phyloP scores from a whole-genome alignment of 1,140 invertebrate genomes.

The Chrysomallon squamiferum region DNA sequence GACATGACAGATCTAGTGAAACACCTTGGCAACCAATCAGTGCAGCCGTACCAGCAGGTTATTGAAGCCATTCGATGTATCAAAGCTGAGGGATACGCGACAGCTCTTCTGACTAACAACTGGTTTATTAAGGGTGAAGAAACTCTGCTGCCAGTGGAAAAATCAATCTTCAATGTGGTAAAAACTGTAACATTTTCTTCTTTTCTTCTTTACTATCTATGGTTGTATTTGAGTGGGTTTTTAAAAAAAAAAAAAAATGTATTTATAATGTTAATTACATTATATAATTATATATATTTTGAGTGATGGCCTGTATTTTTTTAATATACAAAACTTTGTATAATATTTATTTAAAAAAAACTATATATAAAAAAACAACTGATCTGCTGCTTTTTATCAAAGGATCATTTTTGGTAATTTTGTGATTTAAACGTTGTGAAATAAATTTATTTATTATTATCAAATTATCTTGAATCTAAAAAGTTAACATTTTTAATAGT shows the following conservation, averaged over 20 bases:
- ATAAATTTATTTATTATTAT: too few relatives aligned
- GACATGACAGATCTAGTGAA: slow-evolving; percentile 40
- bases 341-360: too few relatives aligned
- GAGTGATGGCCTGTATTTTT: not conserved
- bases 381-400: too few relatives aligned
- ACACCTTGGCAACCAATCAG: slow-evolving; percentile 8
- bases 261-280: too few relatives aligned
- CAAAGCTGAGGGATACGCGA: slow-evolving; percentile 58
- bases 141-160: slow-evolving; percentile 39
- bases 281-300: not conserved
- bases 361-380: too few relatives aligned
- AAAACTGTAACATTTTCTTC: slow-evolving; percentile 4
- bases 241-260: not conserved
- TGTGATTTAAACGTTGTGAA: too few relatives aligned
- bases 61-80: slow-evolving; percentile 57
- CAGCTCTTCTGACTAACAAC: slow-evolving; percentile 65
- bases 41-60: slow-evolving; percentile 52
- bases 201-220: not conserved
- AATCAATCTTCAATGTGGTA: slow-evolving; percentile 57
- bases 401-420: too few relatives aligned
- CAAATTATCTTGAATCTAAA: too few relatives aligned
- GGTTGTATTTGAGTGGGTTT: not conserved
- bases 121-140: slow-evolving; percentile 41
- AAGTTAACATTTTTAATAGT: too few relatives aligned
- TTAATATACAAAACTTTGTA: not conserved